A percentile compares a stretch with the other conserved stretches of the same genome.
Conservation (phyloP, 2,797 vertebrate genomes). For the Mus spretus region DNA sequence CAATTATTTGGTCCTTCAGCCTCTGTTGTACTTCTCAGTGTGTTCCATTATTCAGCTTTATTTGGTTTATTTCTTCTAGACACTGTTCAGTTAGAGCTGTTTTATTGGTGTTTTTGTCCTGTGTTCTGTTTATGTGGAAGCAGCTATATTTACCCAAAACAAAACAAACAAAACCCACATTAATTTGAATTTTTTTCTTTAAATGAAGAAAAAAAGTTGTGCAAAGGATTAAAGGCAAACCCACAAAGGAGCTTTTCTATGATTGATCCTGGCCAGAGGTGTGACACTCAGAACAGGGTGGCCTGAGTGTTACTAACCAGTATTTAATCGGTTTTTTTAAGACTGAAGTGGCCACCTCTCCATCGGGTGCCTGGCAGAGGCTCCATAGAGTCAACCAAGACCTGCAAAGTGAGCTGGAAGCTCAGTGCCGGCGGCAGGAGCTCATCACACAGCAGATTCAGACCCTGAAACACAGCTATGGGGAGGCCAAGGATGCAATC, state of each 20-base stretch:
- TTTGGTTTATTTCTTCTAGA: slow-evolving; percentile 87
- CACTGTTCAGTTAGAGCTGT: slow-evolving; percentile 87
- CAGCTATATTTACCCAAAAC: slow-evolving; percentile 74
- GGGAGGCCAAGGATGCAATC: slow-evolving; percentile 95
- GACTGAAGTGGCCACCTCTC: slow-evolving; percentile 94
- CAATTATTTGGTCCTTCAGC: slow-evolving; percentile 78
- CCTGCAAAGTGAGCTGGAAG: slow-evolving; percentile 94
- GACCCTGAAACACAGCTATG: slow-evolving; percentile 94
- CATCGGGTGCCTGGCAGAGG: slow-evolving; percentile 94
- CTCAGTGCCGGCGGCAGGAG: slow-evolving; percentile 95
- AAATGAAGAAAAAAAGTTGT: slow-evolving; percentile 79
- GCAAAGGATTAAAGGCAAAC: slow-evolving; percentile 87
- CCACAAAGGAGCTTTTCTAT: slow-evolving; percentile 85
- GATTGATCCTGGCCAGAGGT: slow-evolving; percentile 92
- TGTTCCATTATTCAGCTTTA: slow-evolving; percentile 87
- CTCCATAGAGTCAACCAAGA: slow-evolving; percentile 96
- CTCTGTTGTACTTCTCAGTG: slow-evolving; percentile 86
- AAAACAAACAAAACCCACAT: background rate
- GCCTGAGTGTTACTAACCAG: slow-evolving; percentile 94
- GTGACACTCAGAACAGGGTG: slow-evolving; percentile 94
- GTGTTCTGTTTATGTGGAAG: slow-evolving; percentile 89
- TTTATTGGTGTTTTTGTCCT: slow-evolving; percentile 88
- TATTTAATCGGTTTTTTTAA: slow-evolving; percentile 99
- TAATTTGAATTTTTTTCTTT: slow-evolving; percentile 56
- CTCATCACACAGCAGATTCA: slow-evolving; percentile 95